Conservation (phyloP, 1,140 invertebrate species). For the Euschistus heros region DNA sequence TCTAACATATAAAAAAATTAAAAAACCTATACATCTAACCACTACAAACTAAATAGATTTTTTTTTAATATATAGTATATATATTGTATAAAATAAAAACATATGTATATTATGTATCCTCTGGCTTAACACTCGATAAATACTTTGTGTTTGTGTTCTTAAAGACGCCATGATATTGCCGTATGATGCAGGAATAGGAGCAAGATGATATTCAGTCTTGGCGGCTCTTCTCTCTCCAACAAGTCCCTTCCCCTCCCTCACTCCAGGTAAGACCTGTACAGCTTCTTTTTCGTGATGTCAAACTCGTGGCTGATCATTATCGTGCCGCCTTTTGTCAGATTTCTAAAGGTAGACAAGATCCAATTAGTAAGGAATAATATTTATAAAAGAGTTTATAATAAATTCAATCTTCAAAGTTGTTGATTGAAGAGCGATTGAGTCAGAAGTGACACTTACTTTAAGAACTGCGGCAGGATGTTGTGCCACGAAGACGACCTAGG, state of each 20-base stretch:
- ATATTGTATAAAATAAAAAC: conserved; percentile 20
- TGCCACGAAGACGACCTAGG: conserved; percentile 59
- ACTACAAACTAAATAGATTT: conserved; percentile 19
- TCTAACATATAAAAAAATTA: conserved; percentile 21
- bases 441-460: conserved; percentile 56
- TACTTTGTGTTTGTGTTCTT: conserved; percentile 16
- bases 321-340: conserved; percentile 65
- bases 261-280: conserved; percentile 59
- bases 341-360: conserved; percentile 45
- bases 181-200: conserved; percentile 14
- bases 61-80: conserved; percentile 19
- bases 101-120: conserved; percentile 18
- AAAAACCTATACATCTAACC: conserved; percentile 20
- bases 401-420: neutral
- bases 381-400: neutral
- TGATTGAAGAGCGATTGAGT: neutral
- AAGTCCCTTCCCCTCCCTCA: conserved; percentile 16
- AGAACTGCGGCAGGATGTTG: conserved; percentile 67
- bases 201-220: conserved; percentile 14
- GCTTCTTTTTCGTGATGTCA: conserved; percentile 72
- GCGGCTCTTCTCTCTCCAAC: conserved; percentile 12
- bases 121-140: conserved; percentile 8
- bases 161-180: conserved; percentile 6
- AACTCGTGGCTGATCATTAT: conserved; percentile 76
- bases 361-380: conserved; percentile 22